Percentiles rank a stretch among this genome's conserved stretches.
Conservation (phyloP, 2,888 invertebrate species). For the Arctia plantaginis region DNA sequence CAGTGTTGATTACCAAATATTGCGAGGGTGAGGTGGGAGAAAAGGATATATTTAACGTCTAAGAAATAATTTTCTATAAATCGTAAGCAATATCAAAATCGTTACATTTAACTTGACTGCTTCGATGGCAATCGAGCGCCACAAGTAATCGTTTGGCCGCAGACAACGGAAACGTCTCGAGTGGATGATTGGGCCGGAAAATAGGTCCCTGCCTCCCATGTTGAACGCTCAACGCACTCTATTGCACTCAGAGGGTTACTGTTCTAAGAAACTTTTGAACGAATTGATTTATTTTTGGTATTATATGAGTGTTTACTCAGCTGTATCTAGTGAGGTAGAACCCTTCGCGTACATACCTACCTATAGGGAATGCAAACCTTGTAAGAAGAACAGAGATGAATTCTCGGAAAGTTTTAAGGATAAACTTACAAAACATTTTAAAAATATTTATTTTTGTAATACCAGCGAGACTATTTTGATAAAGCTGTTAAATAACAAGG, state of each 20-base stretch:
- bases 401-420: background rate
- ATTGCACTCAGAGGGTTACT: slow-evolving; percentile 46
- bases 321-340: background rate
- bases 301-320: slow-evolving; percentile 19
- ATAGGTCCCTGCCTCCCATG: slow-evolving; percentile 62
- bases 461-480: background rate
- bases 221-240: slow-evolving; percentile 57
- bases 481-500: background rate
- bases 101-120: slow-evolving; percentile 19
- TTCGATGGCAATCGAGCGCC: slow-evolving; percentile 48
- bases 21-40: background rate
- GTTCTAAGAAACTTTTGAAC: slow-evolving; percentile 30
- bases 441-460: background rate
- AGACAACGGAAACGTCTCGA: slow-evolving; percentile 82
- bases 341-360: background rate
- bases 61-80: background rate
- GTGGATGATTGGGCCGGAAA: slow-evolving; percentile 83
- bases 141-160: slow-evolving; percentile 58
- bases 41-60: background rate
- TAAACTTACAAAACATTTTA: background rate
- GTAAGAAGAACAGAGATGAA: background rate
- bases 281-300: slow-evolving; percentile 32
- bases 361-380: background rate
- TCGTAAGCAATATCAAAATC: background rate
- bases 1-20: background rate